phyloP scores from a whole-genome alignment of 2,797 vertebrate species.

The Cossypha niveicapilla region DNA sequence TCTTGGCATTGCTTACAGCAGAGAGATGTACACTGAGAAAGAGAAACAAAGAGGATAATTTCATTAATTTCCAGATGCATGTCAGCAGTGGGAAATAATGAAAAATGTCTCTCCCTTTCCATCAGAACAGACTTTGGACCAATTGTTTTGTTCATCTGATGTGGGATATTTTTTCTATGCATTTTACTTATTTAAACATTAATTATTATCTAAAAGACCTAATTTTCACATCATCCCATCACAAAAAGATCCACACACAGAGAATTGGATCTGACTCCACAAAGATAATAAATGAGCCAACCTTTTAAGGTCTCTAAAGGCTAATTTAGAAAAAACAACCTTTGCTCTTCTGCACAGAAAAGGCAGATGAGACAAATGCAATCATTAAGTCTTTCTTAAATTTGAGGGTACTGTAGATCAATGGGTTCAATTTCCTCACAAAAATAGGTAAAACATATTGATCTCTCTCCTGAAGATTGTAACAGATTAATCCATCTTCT shows the following conservation, averaged over 20 bases:
- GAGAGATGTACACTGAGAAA: constrained; percentile 89
- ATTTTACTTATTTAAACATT: not conserved
- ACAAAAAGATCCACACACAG: not conserved
- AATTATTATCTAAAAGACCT: not conserved
- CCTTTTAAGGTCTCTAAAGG: not conserved
- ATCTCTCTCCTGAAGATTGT: not conserved
- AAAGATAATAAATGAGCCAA: not conserved
- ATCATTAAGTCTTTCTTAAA: not conserved
- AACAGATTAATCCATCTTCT: not conserved
- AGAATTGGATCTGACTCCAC: not conserved
- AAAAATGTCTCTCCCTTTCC: not conserved
- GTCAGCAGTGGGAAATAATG: not conserved
- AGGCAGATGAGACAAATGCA: not conserved
- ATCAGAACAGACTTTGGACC: not conserved
- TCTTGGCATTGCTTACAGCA: constrained; percentile 97
- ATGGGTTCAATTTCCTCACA: not conserved
- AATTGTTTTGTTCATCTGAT: not conserved
- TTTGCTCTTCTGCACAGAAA: not conserved
- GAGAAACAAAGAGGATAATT: not conserved
- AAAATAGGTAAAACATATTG: not conserved
- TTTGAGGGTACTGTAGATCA: not conserved
- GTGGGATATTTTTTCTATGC: not conserved
- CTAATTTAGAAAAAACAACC: not conserved
- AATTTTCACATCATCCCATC: not conserved
- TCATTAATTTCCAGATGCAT: not conserved